phyloP scores from a whole-genome alignment of 2,888 invertebrate genomes.

The Augochlorella aurata region DNA sequence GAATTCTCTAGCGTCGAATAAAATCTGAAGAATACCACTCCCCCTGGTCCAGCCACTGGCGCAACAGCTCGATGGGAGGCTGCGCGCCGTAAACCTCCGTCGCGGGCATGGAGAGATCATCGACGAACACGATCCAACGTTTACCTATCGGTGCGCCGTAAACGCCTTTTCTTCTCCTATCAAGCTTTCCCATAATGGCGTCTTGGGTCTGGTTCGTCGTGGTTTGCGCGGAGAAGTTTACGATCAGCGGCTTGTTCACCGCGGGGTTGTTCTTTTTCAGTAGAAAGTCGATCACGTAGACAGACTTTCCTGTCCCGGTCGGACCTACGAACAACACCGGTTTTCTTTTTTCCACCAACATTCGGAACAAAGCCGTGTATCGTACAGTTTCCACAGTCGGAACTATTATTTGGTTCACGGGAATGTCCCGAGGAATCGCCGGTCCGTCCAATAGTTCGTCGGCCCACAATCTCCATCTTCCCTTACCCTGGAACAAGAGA shows the following conservation, averaged over 20 bases:
- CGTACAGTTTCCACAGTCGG: conserved; percentile 95
- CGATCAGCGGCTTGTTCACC: conserved; percentile 91
- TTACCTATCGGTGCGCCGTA: conserved; percentile 96
- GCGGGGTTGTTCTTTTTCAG: conserved; percentile 90
- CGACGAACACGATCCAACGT: conserved; percentile 94
- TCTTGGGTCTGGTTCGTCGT: conserved; percentile 96
- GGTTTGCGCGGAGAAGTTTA: conserved; percentile 97
- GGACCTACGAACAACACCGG: conserved; percentile 95
- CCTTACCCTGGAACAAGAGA: conserved; percentile 85
- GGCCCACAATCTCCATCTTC: conserved; percentile 96
- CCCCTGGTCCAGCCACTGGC: conserved; percentile 95
- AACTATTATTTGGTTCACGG: conserved; percentile 97
- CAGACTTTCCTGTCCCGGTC: conserved; percentile 97
- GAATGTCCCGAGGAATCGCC: conserved; percentile 93
- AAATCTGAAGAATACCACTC: conserved; percentile 85
- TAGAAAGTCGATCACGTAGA: conserved; percentile 92
- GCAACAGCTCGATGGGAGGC: conserved; percentile 94
- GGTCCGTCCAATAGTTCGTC: conserved; percentile 90
- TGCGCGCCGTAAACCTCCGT: conserved; percentile 96
- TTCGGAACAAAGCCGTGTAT: conserved; percentile 89
- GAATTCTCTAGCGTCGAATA: no score
- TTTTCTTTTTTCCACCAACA: conserved; percentile 91
- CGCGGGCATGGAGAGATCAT: conserved; percentile 97
- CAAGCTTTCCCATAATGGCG: conserved; percentile 96
- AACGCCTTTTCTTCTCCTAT: conserved; percentile 95